These are phyloP conservation scores for Drosophila ohnishii DNA, from an alignment of 1,140 invertebrate species.

Conservation along the genomic window DNA sequence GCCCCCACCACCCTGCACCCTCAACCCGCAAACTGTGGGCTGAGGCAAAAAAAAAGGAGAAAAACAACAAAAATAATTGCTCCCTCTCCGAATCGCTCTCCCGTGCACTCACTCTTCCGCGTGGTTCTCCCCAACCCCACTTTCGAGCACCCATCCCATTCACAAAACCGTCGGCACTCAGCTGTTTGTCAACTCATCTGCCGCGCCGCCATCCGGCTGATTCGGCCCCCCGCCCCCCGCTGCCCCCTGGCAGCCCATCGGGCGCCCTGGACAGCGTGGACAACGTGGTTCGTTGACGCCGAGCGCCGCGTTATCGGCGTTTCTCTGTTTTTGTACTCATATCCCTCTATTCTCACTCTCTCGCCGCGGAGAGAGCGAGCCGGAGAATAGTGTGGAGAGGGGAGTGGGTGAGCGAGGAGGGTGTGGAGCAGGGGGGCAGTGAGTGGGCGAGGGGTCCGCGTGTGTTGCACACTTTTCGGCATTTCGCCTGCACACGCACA, in stretches of 20 bases:
- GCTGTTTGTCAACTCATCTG: slow-evolving; percentile 82
- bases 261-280: slow-evolving; percentile 24
- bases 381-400: background rate
- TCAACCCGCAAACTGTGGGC: slow-evolving; percentile 40
- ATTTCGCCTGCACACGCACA: slow-evolving; percentile 77
- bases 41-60: slow-evolving; percentile 48
- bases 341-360: slow-evolving; percentile 63
- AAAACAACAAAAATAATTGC: slow-evolving; percentile 80
- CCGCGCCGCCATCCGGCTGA: slow-evolving; percentile 72
- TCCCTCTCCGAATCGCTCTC: slow-evolving; percentile 27
- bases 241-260: background rate
- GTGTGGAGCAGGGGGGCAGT: background rate
- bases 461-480: slow-evolving; percentile 80
- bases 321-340: slow-evolving; percentile 83
- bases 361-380: background rate
- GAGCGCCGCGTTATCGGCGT: slow-evolving; percentile 76
- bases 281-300: slow-evolving; percentile 73
- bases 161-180: slow-evolving; percentile 77
- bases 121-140: slow-evolving; percentile 15
- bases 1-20: slow-evolving; percentile 4
- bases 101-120: slow-evolving; percentile 2
- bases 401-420: background rate
- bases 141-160: slow-evolving; percentile 61
- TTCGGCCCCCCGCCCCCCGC: slow-evolving; percentile 30
- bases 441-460: slow-evolving; percentile 30